Evolutionary conservation across 2,113 vertebrate genomes (phyloP).

Genomic region (Macroglossus sobrinus): DNA sequence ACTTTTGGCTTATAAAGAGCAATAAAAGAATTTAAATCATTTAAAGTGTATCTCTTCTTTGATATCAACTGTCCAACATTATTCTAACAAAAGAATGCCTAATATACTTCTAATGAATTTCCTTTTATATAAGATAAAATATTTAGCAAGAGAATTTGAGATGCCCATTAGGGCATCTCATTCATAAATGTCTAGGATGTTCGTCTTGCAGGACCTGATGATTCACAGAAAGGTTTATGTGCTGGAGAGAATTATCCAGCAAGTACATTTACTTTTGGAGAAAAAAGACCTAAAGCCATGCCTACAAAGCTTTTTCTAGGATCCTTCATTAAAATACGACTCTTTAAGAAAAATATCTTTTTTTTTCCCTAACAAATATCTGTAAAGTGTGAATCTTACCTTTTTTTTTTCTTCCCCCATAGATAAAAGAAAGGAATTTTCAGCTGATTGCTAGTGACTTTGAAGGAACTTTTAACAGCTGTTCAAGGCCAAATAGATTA

Average conservation of each 20-base stretch:
- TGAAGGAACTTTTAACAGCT: constrained; percentile 67
- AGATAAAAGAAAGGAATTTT: constrained; percentile 49
- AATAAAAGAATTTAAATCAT: constrained; percentile 69
- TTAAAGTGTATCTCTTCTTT: constrained; percentile 49
- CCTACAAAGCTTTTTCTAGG: neutral
- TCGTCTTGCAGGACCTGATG: constrained; percentile 29
- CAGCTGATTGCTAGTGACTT: constrained; percentile 63
- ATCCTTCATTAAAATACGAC: constrained; percentile 12
- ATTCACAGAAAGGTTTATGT: constrained; percentile 35
- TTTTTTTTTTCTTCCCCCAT: neutral
- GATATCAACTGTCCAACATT: constrained; percentile 48
- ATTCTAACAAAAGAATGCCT: constrained; percentile 64
- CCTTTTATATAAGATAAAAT: constrained; percentile 73
- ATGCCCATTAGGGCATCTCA: constrained; percentile 65
- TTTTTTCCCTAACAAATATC: neutral
- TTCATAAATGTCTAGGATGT: constrained; percentile 62
- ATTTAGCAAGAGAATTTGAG: constrained; percentile 64
- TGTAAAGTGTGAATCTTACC: neutral
- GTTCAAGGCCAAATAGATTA: constrained; percentile 73
- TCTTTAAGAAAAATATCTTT: neutral
- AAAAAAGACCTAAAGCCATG: neutral
- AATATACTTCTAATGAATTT: constrained; percentile 68
- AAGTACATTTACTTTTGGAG: constrained; percentile 16
- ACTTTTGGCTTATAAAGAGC: constrained; percentile 59
- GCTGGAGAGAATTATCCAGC: constrained; percentile 2